phyloP scores from a whole-genome alignment of 2,113 vertebrate species.

The Aphelocoma coerulescens region DNA sequence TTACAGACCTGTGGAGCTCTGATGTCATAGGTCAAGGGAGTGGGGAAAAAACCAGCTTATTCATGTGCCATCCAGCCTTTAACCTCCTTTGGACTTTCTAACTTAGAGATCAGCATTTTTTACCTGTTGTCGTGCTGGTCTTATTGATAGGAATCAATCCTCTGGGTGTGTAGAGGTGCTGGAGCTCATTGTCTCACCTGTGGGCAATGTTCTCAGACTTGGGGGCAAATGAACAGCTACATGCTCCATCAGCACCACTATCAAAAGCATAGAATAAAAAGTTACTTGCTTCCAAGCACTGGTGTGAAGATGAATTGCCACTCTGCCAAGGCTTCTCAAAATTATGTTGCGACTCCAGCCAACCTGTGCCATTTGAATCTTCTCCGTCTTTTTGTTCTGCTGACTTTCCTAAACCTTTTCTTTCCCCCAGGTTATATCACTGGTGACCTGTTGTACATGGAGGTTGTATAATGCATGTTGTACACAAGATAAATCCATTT shows the following conservation, averaged over 20 bases:
- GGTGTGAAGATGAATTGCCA: background rate
- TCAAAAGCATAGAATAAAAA: background rate
- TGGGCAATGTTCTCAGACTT: background rate
- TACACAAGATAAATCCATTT: background rate
- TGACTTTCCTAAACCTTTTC: background rate
- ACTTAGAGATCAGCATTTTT: background rate
- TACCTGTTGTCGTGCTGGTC: background rate
- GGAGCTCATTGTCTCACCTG: background rate
- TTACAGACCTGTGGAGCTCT: background rate
- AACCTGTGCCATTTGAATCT: background rate
- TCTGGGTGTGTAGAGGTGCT: accelerated
- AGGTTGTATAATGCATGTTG: background rate
- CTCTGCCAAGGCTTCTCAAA: background rate
- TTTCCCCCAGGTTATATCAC: background rate
- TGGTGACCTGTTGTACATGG: background rate
- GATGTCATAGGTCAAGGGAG: background rate
- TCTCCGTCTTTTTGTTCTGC: background rate
- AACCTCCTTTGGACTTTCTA: background rate
- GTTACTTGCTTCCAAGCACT: background rate
- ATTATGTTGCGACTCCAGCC: background rate
- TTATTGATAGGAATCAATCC: background rate
- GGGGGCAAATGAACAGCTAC: too few relatives aligned
- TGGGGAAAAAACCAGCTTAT: background rate
- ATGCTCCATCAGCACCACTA: background rate
- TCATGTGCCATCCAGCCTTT: background rate